Conservation (phyloP, 23 tunicate genomes). For the Diplosoma virens region DNA sequence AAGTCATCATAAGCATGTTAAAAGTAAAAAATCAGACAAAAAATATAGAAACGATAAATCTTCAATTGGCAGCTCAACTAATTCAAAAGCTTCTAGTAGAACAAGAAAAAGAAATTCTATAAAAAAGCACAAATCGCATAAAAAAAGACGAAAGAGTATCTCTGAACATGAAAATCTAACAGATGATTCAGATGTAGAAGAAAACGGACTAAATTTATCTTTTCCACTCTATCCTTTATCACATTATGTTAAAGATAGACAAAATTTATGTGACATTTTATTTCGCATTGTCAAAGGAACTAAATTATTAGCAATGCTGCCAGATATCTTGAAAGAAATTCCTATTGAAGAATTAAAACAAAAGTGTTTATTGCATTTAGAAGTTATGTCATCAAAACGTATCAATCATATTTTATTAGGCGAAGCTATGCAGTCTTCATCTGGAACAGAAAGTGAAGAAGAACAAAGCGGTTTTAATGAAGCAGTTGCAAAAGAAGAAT, state of each 20-base stretch:
- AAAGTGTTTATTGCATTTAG: constrained; percentile 50
- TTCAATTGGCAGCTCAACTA: background rate
- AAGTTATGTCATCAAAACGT: constrained; percentile 88
- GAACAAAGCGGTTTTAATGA: constrained; percentile 16
- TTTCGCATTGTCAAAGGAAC: constrained; percentile 63
- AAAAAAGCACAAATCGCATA: constrained; percentile 2
- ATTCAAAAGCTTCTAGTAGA: background rate
- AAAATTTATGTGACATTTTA: constrained; percentile 30
- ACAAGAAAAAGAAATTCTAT: background rate
- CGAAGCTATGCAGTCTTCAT: constrained; percentile 64
- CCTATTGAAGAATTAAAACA: constrained; percentile 56
- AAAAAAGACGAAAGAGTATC: constrained; percentile 12
- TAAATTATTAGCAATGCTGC: constrained; percentile 67
- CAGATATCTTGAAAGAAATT: constrained; percentile 61
- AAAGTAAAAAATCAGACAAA: constrained; percentile 9
- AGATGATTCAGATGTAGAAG: constrained; percentile 81
- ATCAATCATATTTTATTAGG: constrained; percentile 58
- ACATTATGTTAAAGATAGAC: constrained; percentile 68
- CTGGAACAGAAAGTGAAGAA: constrained; percentile 87
- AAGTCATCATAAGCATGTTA: background rate
- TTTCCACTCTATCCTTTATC: constrained; percentile 34
- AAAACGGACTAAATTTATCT: constrained; percentile 55
- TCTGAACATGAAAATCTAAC: constrained; percentile 36
- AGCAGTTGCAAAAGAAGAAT: constrained; percentile 25
- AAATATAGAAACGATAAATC: constrained; percentile 13